A percentile compares a stretch with the other conserved stretches of the same genome.
Conservation (phyloP, 2,113 vertebrate species). For the Gambusia holbrooki region DNA sequence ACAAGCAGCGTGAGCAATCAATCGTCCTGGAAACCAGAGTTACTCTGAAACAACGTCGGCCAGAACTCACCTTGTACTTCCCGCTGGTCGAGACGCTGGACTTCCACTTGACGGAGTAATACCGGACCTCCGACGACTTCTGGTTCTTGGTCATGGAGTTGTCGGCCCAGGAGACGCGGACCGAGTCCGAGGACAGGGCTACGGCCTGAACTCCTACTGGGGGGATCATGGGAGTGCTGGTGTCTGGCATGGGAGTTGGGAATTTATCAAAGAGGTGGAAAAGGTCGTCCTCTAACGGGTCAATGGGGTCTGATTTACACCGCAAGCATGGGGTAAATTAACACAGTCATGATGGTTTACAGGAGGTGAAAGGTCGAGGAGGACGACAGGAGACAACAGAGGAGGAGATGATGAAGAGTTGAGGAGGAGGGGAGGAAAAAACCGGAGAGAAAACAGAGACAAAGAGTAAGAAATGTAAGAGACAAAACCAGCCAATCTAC, state of each 20-base stretch:
- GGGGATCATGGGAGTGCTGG: slow-evolving; percentile 95
- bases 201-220: slow-evolving; percentile 96
- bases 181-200: slow-evolving; percentile 89
- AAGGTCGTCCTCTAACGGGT: slow-evolving; percentile 92
- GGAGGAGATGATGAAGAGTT: slow-evolving; percentile 12
- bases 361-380: slow-evolving; percentile 1
- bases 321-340: slow-evolving; percentile 34
- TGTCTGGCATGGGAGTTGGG: slow-evolving; percentile 95
- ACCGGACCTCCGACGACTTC: slow-evolving; percentile 87
- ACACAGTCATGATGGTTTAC: slow-evolving; percentile 20
- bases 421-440: slow-evolving; percentile 14
- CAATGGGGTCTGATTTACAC: slow-evolving; percentile 86
- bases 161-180: slow-evolving; percentile 95
- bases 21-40: background rate
- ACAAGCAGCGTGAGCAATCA: background rate
- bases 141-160: slow-evolving; percentile 94
- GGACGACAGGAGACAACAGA: slow-evolving; percentile 9
- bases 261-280: slow-evolving; percentile 97
- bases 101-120: slow-evolving; percentile 94
- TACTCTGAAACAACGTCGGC: too few relatives aligned
- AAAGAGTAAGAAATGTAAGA: slow-evolving; percentile 74
- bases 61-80: slow-evolving; percentile 89
- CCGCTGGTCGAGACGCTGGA: slow-evolving; percentile 92
- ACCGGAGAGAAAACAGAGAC: slow-evolving; percentile 64
- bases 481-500: slow-evolving; percentile 10